phyloP scores from a whole-genome alignment of 2,797 vertebrate genomes.

The Pseudotriccus pelzelni region DNA sequence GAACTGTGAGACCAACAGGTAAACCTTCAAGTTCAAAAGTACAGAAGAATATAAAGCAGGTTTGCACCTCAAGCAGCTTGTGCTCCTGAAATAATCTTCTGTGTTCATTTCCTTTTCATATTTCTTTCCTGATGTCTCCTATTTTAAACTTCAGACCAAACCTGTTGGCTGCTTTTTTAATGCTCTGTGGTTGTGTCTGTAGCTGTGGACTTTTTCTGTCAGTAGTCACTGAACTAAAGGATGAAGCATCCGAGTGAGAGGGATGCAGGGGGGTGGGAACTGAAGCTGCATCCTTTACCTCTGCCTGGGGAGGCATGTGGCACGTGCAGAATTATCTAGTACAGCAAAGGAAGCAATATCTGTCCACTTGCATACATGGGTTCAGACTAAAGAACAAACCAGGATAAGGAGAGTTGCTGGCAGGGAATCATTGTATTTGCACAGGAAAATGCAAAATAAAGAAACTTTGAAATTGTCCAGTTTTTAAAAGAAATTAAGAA shows the following conservation, averaged over 20 bases:
- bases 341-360: background rate
- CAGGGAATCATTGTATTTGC: background rate
- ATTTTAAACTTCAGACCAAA: background rate
- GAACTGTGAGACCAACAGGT: background rate
- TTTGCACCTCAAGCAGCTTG: background rate
- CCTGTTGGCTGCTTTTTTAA: background rate
- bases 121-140: background rate
- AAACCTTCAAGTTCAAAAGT: background rate
- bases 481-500: background rate
- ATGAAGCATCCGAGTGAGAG: background rate
- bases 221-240: background rate
- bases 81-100: background rate
- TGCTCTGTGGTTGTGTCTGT: background rate
- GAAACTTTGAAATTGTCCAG: background rate
- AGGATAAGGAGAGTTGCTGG: background rate
- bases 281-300: background rate
- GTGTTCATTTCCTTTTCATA: background rate
- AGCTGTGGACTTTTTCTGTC: background rate
- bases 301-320: rapidly evolving
- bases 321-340: background rate
- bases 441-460: background rate
- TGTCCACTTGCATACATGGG: rapidly evolving
- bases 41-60: background rate
- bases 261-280: background rate
- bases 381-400: background rate